Conservation (phyloP, 2,113 vertebrate species). For the Rhabdornis inornatus region DNA sequence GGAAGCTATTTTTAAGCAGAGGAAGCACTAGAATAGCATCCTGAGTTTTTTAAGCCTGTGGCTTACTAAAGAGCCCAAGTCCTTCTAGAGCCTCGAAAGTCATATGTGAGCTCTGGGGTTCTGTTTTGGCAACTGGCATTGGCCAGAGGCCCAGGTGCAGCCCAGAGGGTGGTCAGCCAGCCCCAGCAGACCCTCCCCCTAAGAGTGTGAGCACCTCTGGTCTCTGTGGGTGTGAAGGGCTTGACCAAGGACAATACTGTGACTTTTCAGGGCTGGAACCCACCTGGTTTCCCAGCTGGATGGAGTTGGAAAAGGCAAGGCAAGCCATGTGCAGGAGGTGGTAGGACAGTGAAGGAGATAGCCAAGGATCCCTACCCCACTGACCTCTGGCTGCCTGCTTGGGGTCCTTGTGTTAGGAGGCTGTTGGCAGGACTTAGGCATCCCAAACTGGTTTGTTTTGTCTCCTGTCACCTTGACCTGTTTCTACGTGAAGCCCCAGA, state of each 20-base stretch:
- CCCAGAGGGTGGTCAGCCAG: neutral
- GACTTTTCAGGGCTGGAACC: constrained; percentile 6
- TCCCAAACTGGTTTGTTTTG: neutral
- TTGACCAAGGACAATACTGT: neutral
- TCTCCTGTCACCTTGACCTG: neutral
- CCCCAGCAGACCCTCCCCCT: neutral
- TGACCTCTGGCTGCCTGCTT: neutral
- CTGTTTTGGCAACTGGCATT: neutral
- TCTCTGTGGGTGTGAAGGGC: neutral
- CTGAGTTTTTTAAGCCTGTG: constrained; percentile 64
- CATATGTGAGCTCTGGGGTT: neutral
- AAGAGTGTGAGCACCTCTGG: neutral
- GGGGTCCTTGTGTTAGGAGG: neutral
- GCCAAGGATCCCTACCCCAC: neutral
- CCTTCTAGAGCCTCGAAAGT: constrained; percentile 28
- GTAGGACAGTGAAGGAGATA: neutral
- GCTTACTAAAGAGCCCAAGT: constrained; percentile 58
- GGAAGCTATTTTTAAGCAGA: constrained; percentile 69
- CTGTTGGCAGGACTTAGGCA: neutral
- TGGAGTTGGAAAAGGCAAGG: neutral
- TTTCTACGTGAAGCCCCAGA: neutral
- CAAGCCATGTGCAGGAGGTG: neutral
- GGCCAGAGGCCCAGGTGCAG: neutral
- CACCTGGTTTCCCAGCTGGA: constrained; percentile 50
- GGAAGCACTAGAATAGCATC: constrained; percentile 69